Conservation (phyloP, 2,888 invertebrate species). For the Callosobruchus maculatus region DNA sequence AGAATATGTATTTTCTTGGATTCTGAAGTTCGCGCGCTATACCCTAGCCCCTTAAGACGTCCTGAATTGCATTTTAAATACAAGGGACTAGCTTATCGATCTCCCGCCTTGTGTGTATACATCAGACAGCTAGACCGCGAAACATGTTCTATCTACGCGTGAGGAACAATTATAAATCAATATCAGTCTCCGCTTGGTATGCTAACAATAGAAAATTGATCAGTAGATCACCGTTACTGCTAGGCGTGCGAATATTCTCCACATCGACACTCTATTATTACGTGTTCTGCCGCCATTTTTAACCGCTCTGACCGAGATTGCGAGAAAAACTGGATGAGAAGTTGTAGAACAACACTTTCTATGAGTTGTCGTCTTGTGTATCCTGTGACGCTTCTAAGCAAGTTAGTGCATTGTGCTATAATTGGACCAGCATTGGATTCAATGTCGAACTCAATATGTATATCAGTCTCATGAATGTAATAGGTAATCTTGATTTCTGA, state of each 20-base stretch:
- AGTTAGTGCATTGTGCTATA: no score
- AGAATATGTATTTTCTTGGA: no score
- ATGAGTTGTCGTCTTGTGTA: no score
- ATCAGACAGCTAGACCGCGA: neutral
- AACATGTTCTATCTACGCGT: neutral
- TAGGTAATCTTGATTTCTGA: no score
- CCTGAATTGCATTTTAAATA: neutral
- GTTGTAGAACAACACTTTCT: neutral
- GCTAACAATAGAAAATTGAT: neutral
- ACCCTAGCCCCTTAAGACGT: no score
- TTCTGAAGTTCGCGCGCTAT: no score
- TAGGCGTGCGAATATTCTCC: neutral
- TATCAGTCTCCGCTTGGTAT: neutral
- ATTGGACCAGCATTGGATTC: no score
- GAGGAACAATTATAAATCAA: neutral
- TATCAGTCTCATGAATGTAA: no score
- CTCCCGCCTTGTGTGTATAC: neutral
- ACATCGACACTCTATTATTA: neutral
- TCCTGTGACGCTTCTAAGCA: no score
- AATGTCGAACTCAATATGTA: no score
- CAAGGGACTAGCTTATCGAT: neutral
- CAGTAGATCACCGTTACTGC: neutral
- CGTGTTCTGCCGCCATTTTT: neutral
- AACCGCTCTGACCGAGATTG: neutral
- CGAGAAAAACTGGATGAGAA: neutral